Evolutionary conservation across 2,113 vertebrate genomes (phyloP).

Genomic region (Grammomys dolichurus): DNA sequence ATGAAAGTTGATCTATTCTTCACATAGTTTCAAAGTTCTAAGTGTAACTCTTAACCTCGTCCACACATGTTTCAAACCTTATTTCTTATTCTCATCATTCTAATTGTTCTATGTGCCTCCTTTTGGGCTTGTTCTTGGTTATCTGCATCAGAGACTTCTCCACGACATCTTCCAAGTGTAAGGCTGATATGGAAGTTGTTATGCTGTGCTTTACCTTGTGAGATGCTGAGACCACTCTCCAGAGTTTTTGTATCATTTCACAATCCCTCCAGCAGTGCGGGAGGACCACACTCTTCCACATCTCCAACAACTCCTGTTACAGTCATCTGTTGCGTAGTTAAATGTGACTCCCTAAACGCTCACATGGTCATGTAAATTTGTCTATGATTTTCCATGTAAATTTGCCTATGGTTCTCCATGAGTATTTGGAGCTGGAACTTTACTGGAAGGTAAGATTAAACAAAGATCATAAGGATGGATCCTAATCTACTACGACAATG

Average conservation of each 20-base stretch:
- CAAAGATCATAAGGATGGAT: neutral
- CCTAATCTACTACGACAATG: neutral
- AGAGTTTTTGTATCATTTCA: neutral
- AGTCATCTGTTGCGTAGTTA: neutral
- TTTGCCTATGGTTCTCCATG: no score
- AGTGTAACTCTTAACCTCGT: neutral
- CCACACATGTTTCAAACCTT: neutral
- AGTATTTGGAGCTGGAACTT: neutral
- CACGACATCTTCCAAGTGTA: neutral
- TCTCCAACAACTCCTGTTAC: neutral
- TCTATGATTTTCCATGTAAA: neutral
- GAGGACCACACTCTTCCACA: neutral
- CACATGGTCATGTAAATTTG: neutral
- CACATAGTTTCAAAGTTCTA: neutral
- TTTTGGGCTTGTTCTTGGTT: neutral
- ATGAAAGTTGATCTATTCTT: neutral
- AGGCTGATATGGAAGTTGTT: neutral
- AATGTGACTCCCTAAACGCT: neutral
- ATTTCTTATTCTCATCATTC: neutral
- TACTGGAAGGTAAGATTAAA: neutral
- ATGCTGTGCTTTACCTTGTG: neutral
- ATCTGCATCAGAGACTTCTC: neutral
- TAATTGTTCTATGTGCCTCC: neutral
- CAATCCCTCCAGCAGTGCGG: neutral
- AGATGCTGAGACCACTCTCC: neutral